phyloP scores from a whole-genome alignment of 1,140 invertebrate genomes.

The Berghia stephanieae region DNA sequence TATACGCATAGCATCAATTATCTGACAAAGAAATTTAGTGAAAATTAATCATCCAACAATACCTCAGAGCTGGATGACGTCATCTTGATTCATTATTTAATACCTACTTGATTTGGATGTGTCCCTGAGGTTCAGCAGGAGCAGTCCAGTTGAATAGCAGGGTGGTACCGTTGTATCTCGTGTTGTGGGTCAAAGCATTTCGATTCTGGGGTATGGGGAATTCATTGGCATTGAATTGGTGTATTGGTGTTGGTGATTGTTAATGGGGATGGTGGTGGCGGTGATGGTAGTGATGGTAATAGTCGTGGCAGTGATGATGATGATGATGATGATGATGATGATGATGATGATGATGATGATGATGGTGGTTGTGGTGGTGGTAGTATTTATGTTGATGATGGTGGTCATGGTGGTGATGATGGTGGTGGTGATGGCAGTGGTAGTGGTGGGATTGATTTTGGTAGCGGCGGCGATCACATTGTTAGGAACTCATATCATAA shows the following conservation, averaged over 20 bases:
- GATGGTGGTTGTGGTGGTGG: too few relatives aligned
- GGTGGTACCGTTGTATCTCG: neutral
- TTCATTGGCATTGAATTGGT: too few relatives aligned
- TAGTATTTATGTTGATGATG: neutral
- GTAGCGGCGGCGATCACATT: too few relatives aligned
- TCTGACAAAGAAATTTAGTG: too few relatives aligned
- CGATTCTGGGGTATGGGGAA: neutral
- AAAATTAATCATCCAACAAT: too few relatives aligned
- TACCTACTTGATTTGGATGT: conserved; percentile 36
- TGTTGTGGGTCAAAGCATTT: conserved; percentile 28
- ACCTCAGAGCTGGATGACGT: too few relatives aligned
- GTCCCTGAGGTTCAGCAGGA: conserved; percentile 21
- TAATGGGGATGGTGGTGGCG: too few relatives aligned
- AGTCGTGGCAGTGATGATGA: neutral
- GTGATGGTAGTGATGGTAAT: too few relatives aligned
- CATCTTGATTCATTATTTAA: too few relatives aligned
- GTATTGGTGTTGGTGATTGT: too few relatives aligned
- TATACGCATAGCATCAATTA: too few relatives aligned
- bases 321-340: conserved; percentile 2
- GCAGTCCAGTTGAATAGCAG: conserved; percentile 37
- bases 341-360: conserved; percentile 2
- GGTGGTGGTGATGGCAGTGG: conserved; percentile 1
- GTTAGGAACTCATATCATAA: too few relatives aligned
- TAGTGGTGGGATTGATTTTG: neutral
- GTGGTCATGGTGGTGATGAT: neutral